Evolutionary conservation across 1,140 invertebrate genomes (phyloP).

Genomic region (Magallana ariakensis): DNA sequence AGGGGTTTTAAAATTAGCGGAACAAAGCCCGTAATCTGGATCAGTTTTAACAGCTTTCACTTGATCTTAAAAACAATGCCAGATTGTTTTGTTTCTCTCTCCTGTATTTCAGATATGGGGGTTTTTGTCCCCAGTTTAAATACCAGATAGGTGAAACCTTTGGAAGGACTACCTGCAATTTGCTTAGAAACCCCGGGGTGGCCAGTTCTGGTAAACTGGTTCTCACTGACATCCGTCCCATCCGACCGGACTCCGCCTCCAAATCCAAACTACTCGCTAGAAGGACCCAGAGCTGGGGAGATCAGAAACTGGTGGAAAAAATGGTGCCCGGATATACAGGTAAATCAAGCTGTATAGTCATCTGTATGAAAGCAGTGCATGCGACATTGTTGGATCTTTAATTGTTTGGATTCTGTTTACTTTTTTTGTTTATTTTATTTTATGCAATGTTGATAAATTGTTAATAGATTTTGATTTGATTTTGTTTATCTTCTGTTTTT

Average conservation of each 20-base stretch:
- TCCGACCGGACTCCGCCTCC: conserved; percentile 23
- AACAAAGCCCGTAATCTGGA: background rate
- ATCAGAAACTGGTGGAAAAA: conserved; percentile 72
- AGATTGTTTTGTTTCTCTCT: background rate
- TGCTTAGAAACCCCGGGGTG: conserved; percentile 65
- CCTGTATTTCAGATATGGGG: conserved; percentile 69
- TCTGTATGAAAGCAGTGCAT: no score
- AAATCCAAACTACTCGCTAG: conserved; percentile 56
- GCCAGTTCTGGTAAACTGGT: conserved; percentile 70
- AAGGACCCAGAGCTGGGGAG: conserved; percentile 69
- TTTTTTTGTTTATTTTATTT: no score
- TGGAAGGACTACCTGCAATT: conserved; percentile 70
- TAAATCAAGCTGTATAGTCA: no score
- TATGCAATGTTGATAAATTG: no score
- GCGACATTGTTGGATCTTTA: no score
- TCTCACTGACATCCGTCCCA: conserved; percentile 63
- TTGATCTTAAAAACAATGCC: background rate
- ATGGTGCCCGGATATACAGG: conserved; percentile 75
- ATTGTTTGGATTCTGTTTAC: no score
- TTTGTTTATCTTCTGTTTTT: no score
- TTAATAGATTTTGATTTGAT: no score
- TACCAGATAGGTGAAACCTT: conserved; percentile 73
- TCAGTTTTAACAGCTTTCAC: background rate
- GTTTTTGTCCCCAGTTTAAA: conserved; percentile 75
- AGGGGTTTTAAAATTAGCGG: background rate